Conservation (phyloP, 2,113 vertebrate genomes). For the Nanger granti region DNA sequence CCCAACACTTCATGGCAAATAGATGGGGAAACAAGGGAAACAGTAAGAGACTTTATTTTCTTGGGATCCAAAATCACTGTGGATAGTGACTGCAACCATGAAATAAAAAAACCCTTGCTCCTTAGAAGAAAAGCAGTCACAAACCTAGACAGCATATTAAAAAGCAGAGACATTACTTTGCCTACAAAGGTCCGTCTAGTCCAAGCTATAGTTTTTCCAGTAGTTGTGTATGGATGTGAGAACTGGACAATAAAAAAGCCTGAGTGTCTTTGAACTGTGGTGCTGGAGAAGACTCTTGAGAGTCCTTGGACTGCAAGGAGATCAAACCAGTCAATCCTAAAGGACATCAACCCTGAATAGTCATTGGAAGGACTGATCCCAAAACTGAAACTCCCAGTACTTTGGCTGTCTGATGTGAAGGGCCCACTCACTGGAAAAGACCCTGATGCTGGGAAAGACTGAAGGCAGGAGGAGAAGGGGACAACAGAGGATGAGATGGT, state of each 20-base stretch:
- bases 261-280: not conserved
- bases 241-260: not conserved
- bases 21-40: not conserved
- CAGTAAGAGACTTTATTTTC: not conserved
- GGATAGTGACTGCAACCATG: not conserved
- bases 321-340: not conserved
- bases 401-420: not conserved
- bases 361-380: not conserved
- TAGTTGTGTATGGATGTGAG: not conserved
- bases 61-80: not conserved
- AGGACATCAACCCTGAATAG: not conserved
- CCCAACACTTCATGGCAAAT: not conserved
- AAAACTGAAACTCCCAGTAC: not conserved
- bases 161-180: not conserved
- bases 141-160: not conserved
- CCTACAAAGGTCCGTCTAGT: not conserved
- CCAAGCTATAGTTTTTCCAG: not conserved
- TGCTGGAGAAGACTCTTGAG: not conserved
- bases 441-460: not conserved
- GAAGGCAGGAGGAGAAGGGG: not conserved
- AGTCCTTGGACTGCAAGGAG: not conserved
- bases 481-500: not conserved
- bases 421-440: not conserved
- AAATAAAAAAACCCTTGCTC: not conserved
- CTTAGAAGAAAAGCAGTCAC: not conserved